phyloP scores from a whole-genome alignment of 1,140 invertebrate genomes.

The Coenobita brevimanus region DNA sequence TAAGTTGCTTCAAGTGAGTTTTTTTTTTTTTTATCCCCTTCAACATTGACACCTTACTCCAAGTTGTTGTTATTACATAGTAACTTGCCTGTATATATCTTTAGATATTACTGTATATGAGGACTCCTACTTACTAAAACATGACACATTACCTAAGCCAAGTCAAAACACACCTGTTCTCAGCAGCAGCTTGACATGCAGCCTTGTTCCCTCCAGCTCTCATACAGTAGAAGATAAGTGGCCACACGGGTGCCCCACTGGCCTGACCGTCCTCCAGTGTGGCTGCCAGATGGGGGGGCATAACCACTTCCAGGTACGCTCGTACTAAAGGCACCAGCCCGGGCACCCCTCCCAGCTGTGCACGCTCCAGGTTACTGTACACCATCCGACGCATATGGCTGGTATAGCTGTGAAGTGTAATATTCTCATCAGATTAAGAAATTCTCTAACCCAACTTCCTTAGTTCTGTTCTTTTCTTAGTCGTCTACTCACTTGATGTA shows the following conservation, averaged over 20 bases:
- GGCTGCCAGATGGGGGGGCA: constrained; percentile 23
- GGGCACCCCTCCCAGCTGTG: constrained; percentile 64
- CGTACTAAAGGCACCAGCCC: constrained; percentile 67
- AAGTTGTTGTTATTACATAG: no score
- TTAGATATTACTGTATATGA: no score
- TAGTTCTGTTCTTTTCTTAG: no score
- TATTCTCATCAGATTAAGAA: no score
- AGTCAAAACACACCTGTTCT: constrained; percentile 69
- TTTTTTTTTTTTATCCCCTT: no score
- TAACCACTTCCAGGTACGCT: constrained; percentile 62
- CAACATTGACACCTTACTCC: no score
- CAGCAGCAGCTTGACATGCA: constrained; percentile 51
- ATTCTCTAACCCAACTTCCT: no score
- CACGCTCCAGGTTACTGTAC: constrained; percentile 59
- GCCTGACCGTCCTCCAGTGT: constrained; percentile 61
- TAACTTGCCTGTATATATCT: no score
- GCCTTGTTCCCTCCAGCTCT: constrained; percentile 63
- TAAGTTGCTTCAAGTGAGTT: no score
- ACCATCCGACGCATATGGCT: constrained; percentile 63
- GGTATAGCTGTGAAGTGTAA: constrained; percentile 40
- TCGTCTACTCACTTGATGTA: no score
- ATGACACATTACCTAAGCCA: no score
- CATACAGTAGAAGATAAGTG: constrained; percentile 69
- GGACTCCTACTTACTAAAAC: no score
- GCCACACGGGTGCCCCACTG: constrained; percentile 66